phyloP scores from a whole-genome alignment of 2,888 invertebrate species.

The Lumbricus terrestris region DNA sequence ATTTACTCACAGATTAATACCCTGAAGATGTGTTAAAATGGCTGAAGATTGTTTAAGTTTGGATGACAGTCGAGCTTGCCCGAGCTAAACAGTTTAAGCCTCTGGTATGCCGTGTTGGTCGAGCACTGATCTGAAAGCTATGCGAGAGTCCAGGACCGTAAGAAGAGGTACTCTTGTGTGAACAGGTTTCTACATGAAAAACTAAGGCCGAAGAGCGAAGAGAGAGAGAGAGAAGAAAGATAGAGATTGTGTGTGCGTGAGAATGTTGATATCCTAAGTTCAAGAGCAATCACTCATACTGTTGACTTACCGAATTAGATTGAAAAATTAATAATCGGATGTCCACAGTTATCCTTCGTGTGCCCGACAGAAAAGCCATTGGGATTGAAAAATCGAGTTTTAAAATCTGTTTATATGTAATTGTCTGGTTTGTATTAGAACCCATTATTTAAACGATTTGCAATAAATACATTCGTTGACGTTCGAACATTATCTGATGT shows the following conservation, averaged over 20 bases:
- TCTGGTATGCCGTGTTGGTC: background rate
- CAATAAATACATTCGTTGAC: background rate
- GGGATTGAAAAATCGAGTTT: background rate
- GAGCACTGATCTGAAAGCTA: constrained; percentile 3
- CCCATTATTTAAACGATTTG: background rate
- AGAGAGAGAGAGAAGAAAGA: constrained; percentile 14
- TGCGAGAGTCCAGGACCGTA: background rate
- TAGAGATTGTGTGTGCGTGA: constrained; percentile 7
- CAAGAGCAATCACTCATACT: background rate
- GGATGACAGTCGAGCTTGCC: background rate
- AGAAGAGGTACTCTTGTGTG: constrained; percentile 6
- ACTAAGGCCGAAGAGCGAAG: background rate
- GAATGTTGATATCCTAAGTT: constrained; percentile 6
- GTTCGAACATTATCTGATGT: background rate
- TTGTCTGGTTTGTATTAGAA: no score
- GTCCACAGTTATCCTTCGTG: background rate
- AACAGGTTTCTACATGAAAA: background rate
- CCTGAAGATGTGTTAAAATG: constrained; percentile 3
- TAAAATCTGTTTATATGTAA: background rate
- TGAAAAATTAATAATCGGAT: background rate
- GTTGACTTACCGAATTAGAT: background rate
- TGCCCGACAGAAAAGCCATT: background rate
- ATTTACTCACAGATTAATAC: constrained; percentile 3
- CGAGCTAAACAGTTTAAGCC: background rate
- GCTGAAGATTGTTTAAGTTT: constrained; percentile 3